Conservation (phyloP, 2,888 invertebrate species). For the Julus scanicus region DNA sequence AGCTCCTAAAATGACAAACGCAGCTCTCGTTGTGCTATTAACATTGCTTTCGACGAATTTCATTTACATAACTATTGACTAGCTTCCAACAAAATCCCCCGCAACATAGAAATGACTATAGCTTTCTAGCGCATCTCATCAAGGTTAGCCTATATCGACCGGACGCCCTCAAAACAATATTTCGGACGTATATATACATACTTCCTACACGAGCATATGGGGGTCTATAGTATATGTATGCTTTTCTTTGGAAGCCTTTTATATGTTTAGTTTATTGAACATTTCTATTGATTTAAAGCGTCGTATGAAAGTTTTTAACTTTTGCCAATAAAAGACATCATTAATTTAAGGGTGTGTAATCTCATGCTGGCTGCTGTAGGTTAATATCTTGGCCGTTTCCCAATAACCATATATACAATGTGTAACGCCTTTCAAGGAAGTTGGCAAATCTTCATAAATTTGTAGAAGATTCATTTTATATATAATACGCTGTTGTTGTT, state of each 20-base stretch:
- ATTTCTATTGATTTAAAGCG: neutral
- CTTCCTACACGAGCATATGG: neutral
- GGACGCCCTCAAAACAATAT: conserved; percentile 26
- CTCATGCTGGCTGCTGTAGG: neutral
- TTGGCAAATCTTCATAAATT: neutral
- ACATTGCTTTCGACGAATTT: neutral
- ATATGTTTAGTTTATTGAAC: neutral
- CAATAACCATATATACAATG: neutral
- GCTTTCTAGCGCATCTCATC: neutral
- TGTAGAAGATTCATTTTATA: too few species aligned
- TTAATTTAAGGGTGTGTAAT: neutral
- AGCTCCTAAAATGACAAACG: neutral
- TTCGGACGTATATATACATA: neutral
- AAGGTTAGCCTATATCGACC: conserved; percentile 15
- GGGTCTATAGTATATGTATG: neutral
- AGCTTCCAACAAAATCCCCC: neutral
- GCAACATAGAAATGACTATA: neutral
- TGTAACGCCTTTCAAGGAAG: neutral
- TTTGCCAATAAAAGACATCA: neutral
- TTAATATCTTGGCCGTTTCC: conserved; percentile 2
- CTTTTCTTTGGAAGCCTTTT: neutral
- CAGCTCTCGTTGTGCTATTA: neutral
- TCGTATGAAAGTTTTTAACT: neutral
- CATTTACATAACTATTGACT: conserved; percentile 4
- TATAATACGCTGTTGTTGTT: too few species aligned